Conservation (phyloP, 1,140 invertebrate species). For the Brachionus plicatilis region DNA sequence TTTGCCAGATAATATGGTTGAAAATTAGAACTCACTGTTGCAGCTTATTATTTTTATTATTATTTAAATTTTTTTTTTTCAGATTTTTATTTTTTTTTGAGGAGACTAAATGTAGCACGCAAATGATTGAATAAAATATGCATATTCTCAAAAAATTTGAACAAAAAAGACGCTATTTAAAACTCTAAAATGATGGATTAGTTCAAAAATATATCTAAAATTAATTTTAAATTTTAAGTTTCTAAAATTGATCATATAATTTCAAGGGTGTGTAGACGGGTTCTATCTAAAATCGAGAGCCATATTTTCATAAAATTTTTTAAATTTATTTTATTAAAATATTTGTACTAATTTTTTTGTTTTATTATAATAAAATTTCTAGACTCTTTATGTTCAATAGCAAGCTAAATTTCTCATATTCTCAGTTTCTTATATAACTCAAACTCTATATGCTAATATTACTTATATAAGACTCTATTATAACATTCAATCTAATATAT, state of each 20-base stretch:
- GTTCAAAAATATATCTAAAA: no score
- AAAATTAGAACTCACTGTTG: no score
- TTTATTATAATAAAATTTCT: background rate
- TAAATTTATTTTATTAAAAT: background rate
- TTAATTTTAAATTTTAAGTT: background rate
- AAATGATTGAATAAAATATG: no score
- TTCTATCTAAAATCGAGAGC: background rate
- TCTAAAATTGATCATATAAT: background rate
- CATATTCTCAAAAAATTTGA: no score
- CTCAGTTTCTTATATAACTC: background rate
- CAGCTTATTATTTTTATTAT: no score
- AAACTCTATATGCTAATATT: background rate
- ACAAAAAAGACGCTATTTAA: no score
- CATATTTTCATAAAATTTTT: background rate
- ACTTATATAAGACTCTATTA: background rate
- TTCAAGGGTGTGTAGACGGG: background rate
- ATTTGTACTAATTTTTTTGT: background rate
- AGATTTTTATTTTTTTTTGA: no score
- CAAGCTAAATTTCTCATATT: background rate
- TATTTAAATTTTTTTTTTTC: no score
- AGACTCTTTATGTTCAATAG: background rate
- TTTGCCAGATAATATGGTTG: no score
- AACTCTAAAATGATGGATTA: no score
- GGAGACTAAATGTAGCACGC: no score
- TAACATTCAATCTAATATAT: background rate